Base-by-base conservation (phyloP, 2,113 vertebrate genomes). In the Eurystomus gularis region DNA sequence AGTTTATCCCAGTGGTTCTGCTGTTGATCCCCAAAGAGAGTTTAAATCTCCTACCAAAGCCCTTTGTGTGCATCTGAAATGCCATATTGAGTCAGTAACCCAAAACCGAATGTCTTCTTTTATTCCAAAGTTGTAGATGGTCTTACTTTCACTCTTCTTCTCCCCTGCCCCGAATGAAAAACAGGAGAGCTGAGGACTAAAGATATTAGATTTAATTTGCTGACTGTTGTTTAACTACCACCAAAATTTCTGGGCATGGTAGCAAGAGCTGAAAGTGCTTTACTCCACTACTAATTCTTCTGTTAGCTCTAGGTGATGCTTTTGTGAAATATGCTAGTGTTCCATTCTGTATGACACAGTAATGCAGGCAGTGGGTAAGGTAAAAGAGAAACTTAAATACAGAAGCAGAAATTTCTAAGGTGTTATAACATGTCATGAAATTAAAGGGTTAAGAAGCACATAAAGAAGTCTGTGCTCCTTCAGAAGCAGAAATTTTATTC, bases 1-100 rank as follows among this genome's bases (percentile, higher is more conserved):
- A 76, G 39, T 84, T 95, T 95, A 93, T 97, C 87, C 69, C 65
- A 65, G 88, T 78, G 57, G 77, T 92, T 96, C 82, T 95, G 35
- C 51, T 88, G 11, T 65, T 88, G 39, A 69, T 26, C 76, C 44
- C 85, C 52, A 71, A 64, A 88, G 71, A 77, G 42, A 69, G 35
- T 88, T 95, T 83, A 66, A 78, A 28, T 94, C 77, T 93, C 19
- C 33, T 83, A 66, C 79, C 57, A 66, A 55, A 84, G 80, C 42
- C 57, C 86, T 90, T 86, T 86, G 39, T 90, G 65, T 90, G 42
- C 44, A 65, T 94, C 71, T 93, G 60, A 90, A 88, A 92, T 97
- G 86, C 76, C 88, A 78, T 84, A 46, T 88, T 90, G 60, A 82
- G 60, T 90, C 69, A 83, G 90, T 83, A 96, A 94, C 49, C 24